phyloP scores from a whole-genome alignment of 2,888 invertebrate species.

The Gerosis bhagava region DNA sequence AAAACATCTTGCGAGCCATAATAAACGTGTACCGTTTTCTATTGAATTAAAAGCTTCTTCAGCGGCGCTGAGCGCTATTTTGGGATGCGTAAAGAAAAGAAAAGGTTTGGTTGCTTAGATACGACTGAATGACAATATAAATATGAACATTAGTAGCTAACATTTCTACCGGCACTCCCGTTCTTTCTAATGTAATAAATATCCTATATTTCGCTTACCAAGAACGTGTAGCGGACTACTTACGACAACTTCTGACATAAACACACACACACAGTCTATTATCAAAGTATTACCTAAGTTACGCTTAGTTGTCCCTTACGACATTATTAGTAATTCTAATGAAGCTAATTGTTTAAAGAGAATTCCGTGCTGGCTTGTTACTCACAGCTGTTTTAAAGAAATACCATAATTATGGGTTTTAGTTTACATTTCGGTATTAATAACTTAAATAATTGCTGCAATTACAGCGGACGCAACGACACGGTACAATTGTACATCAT shows the following conservation, averaged over 20 bases:
- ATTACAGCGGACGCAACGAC: conserved; percentile 16
- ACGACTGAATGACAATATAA: no score
- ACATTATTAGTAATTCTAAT: conserved; percentile 61
- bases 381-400: conserved; percentile 12
- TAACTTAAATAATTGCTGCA: conserved; percentile 19
- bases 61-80: no score
- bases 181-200: no score
- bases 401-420: conserved; percentile 16
- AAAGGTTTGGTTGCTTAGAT: no score
- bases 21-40: no score
- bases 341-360: conserved; percentile 64
- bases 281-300: conserved; percentile 39
- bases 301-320: conserved; percentile 69
- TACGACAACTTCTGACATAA: conserved; percentile 2
- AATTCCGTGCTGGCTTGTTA: conserved; percentile 16
- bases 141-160: no score
- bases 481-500: conserved; percentile 11
- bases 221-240: no score
- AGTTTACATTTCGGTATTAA: conserved; percentile 20
- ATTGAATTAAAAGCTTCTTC: no score
- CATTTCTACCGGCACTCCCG: no score
- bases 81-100: no score
- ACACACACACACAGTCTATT: conserved; percentile 8
- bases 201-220: no score
- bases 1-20: no score